Evolutionary conservation across 2,797 vertebrate species (phyloP), one percentile per base, ranked within the genome.

Genomic region (Mus caroli): DNA sequence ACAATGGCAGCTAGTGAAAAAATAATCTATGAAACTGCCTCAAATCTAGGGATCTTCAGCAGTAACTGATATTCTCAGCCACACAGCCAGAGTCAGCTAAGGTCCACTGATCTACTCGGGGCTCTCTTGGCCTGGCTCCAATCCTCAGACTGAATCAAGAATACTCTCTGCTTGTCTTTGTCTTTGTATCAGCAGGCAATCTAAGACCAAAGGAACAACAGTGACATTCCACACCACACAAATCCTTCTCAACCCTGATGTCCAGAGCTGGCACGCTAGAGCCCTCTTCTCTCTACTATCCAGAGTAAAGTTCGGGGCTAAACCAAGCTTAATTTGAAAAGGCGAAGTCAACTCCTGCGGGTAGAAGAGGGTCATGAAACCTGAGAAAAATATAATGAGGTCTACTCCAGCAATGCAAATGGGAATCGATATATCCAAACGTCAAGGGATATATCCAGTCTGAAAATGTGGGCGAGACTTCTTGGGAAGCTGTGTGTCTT

Each of bases 191-290:
- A 76, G 50, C 46, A 71, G 50, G 20, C 43, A 69, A 40, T n/a
- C 8, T 20, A 46, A 75, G 40, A 75, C 11, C 43, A 82, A 75
- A 20, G 71, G 58, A 75, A 64, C 4, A 50, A 17, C 13, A 67
- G 22, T 14, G 13, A 0, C 14, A 28, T 37, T 10, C 1, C 10
- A 13, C 9, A 13, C 8, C 40, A 5, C 0, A 1, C 7, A 31
- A 14, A 22, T 0, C 10, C 1, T 24, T 76, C 58, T 10, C 5
- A 13, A 20, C 64, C 13, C 54, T 1, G 2, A 4, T 3, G n/a
- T 9, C 87, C 28, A 54, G 28, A 94, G 46, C 1, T 9, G 62
- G 14, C 34, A 3, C 2, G 0, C 6, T 4, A 3, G 28, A 43
- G 73, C 37, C 8, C 5, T 31, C 3, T 22, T 64, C 26, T 50